Evolutionary conservation across 2,888 invertebrate species (phyloP).

Genomic region (Sesia bembeciformis): DNA sequence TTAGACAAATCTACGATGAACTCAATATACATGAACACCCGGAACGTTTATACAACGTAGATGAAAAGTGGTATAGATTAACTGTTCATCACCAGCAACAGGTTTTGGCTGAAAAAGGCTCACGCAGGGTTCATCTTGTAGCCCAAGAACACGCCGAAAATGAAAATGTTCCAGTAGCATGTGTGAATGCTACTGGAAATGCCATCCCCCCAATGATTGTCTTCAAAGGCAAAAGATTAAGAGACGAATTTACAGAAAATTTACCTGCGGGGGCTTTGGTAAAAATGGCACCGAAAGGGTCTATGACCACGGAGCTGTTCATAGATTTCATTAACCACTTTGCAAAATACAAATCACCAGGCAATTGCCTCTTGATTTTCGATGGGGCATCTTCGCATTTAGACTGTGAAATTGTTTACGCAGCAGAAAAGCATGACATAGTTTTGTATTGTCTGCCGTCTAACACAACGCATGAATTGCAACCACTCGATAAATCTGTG

Average conservation of each 20-base stretch:
- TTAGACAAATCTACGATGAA: slow-evolving; percentile 3
- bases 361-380: too few relatives aligned
- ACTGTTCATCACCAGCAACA: slow-evolving; percentile 4
- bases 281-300: slow-evolving; percentile 10
- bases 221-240: slow-evolving; percentile 4
- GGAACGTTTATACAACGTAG: slow-evolving; percentile 4
- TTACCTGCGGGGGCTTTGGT: slow-evolving; percentile 10
- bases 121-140: slow-evolving; percentile 2
- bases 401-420: slow-evolving; percentile 4
- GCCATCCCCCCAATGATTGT: slow-evolving; percentile 4
- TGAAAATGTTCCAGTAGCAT: slow-evolving; percentile 1
- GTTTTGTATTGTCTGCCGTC: slow-evolving; percentile 9
- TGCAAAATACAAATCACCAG: slow-evolving; percentile 5
- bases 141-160: slow-evolving; percentile 5
- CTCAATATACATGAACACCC: slow-evolving; percentile 3
- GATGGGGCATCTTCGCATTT: slow-evolving; percentile 9
- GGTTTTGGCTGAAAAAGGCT: slow-evolving; percentile 1
- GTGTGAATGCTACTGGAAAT: not conserved
- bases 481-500: slow-evolving; percentile 11
- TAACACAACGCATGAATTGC: slow-evolving; percentile 10
- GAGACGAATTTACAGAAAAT: slow-evolving; percentile 6
- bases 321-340: slow-evolving; percentile 6
- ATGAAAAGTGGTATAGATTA: slow-evolving; percentile 5
- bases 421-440: slow-evolving; percentile 8
- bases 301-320: slow-evolving; percentile 8